Evolutionary conservation across 2,888 invertebrate genomes (phyloP).

Genomic region (Bruchidius siliquastri): DNA sequence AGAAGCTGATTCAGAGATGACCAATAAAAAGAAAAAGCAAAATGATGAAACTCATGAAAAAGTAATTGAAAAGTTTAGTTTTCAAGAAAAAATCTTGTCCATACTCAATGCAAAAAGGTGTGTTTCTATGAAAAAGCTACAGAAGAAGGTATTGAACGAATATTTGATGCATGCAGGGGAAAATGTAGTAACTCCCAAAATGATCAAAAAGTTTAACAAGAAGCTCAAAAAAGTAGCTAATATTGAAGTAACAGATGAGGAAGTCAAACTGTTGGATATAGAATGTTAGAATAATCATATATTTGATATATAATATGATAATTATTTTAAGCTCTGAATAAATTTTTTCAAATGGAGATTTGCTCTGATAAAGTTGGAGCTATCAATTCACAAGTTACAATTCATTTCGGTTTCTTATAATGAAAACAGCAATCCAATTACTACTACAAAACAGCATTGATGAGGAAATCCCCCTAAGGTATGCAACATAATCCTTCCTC

Average conservation of each 20-base stretch:
- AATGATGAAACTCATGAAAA: slow-evolving; percentile 9
- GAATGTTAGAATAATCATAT: too few relatives aligned
- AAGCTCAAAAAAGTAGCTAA: slow-evolving; percentile 64
- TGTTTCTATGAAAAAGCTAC: slow-evolving; percentile 66
- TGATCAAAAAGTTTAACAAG: slow-evolving; percentile 67
- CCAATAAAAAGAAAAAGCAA: slow-evolving; percentile 2
- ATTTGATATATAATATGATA: too few relatives aligned
- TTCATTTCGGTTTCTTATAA: too few relatives aligned
- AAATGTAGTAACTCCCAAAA: slow-evolving; percentile 56
- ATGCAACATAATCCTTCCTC: too few relatives aligned
- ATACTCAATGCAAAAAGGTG: slow-evolving; percentile 53
- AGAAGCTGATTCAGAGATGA: not conserved
- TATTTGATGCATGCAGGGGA: slow-evolving; percentile 51
- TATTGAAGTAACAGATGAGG: slow-evolving; percentile 59
- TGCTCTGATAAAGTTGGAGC: too few relatives aligned
- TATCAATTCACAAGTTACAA: too few relatives aligned
- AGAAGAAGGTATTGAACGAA: slow-evolving; percentile 68
- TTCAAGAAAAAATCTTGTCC: slow-evolving; percentile 30
- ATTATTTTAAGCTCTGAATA: too few relatives aligned
- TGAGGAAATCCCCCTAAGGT: too few relatives aligned
- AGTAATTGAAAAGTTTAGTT: slow-evolving; percentile 24
- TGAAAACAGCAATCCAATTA: too few relatives aligned
- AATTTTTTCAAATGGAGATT: too few relatives aligned
- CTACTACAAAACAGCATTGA: too few relatives aligned
- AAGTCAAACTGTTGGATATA: slow-evolving; percentile 29